Conservation (phyloP, 1,140 invertebrate species). For the Heliconius nattereri region DNA sequence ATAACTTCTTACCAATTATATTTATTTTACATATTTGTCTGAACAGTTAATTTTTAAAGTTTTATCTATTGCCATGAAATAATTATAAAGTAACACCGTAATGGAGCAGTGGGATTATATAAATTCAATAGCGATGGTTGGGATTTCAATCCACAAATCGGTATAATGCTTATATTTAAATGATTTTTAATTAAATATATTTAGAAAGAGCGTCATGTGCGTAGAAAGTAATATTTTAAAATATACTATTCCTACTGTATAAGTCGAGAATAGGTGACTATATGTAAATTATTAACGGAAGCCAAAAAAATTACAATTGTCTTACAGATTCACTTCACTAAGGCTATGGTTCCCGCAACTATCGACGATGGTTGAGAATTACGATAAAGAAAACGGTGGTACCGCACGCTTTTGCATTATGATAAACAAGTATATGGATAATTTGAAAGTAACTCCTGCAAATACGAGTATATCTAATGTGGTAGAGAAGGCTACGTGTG, state of each 20-base stretch:
- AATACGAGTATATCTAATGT: conserved; percentile 1
- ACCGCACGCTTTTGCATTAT: conserved; percentile 54
- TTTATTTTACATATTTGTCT: neutral
- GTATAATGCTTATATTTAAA: too few species aligned
- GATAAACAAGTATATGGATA: conserved; percentile 51
- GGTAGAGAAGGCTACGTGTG: conserved; percentile 32
- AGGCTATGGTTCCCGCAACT: conserved; percentile 65
- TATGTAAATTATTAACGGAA: too few species aligned
- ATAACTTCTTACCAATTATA: neutral
- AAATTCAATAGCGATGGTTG: too few species aligned
- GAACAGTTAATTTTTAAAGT: neutral
- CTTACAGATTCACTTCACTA: conserved; percentile 58
- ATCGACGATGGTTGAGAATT: conserved; percentile 63
- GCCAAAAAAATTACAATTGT: neutral
- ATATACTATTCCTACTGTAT: too few species aligned
- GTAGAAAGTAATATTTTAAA: too few species aligned
- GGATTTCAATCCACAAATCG: too few species aligned
- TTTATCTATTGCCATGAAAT: neutral
- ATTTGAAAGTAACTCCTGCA: neutral
- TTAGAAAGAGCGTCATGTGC: too few species aligned
- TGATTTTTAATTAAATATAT: too few species aligned
- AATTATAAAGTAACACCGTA: neutral
- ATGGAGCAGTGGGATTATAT: too few species aligned
- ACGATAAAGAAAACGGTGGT: conserved; percentile 45
- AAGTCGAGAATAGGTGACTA: too few species aligned